Evolutionary conservation across 2,113 vertebrate genomes (phyloP).

Genomic region (Chrysochloris asiatica): DNA sequence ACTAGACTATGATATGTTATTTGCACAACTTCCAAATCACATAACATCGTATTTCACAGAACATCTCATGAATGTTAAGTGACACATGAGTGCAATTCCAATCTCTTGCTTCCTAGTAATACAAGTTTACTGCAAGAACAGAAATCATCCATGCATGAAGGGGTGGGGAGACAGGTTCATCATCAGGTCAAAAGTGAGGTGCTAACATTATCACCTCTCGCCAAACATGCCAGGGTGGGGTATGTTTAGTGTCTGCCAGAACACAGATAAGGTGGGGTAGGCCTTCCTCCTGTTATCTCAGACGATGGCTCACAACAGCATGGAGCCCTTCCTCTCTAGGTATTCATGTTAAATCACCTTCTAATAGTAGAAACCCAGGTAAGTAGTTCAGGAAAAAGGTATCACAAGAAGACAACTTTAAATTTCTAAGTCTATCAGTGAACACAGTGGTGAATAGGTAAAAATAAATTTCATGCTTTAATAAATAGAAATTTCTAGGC

Average conservation of each 20-base stretch:
- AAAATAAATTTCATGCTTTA: conserved; percentile 19
- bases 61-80: background rate
- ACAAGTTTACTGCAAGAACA: background rate
- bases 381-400: conserved; percentile 40
- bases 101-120: conserved; percentile 26
- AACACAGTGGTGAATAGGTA: background rate
- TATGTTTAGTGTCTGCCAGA: conserved; percentile 13
- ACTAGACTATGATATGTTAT: background rate
- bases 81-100: background rate
- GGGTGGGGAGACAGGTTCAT: background rate
- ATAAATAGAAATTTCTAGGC: conserved; percentile 24
- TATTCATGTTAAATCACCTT: conserved; percentile 38
- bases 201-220: conserved; percentile 1
- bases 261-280: conserved; percentile 47
- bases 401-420: conserved; percentile 13
- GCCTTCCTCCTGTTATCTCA: conserved; percentile 8
- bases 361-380: conserved; percentile 17
- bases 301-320: conserved; percentile 1
- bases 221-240: conserved; percentile 41
- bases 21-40: too few relatives aligned
- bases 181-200: background rate
- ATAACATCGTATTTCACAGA: background rate
- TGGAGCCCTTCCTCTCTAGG: background rate
- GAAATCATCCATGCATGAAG: background rate
- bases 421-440: conserved; percentile 25